phyloP scores from a whole-genome alignment of 2,113 vertebrate species.

The Tauraco erythrolophus region DNA sequence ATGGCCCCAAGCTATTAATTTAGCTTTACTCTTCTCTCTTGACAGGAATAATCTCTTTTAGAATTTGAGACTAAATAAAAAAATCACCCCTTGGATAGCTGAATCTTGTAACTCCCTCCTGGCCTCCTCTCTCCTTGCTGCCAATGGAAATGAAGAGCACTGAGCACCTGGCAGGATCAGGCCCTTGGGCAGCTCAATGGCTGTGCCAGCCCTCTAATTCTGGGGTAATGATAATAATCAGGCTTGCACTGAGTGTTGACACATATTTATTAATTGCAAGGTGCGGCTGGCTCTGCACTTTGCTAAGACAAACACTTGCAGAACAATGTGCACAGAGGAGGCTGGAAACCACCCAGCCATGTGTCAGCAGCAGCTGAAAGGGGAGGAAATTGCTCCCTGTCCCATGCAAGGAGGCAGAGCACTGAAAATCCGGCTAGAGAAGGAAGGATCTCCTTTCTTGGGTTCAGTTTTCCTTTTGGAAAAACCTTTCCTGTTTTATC shows the following conservation, averaged over 20 bases:
- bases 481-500: slow-evolving; percentile 1
- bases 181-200: not conserved
- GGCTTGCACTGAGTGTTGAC: slow-evolving; percentile 56
- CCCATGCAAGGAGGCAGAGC: not conserved
- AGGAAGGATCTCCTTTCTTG: not conserved
- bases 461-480: not conserved
- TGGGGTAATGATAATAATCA: slow-evolving; percentile 55
- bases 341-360: slow-evolving; percentile 54
- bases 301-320: slow-evolving; percentile 52
- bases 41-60: slow-evolving; percentile 17
- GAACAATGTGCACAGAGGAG: slow-evolving; percentile 48
- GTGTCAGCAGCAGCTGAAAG: slow-evolving; percentile 54
- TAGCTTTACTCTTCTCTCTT: not conserved
- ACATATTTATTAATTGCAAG: slow-evolving; percentile 75
- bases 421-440: not conserved
- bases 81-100: not conserved
- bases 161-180: slow-evolving; percentile 41
- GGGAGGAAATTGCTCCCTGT: slow-evolving; percentile 34
- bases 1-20: slow-evolving; percentile 30
- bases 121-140: not conserved
- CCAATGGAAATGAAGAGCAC: not conserved
- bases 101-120: not conserved
- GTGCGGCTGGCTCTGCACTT: slow-evolving; percentile 51
- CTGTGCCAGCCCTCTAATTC: slow-evolving; percentile 57
- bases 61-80: slow-evolving; percentile 36